Base-by-base conservation (phyloP, 2,797 vertebrate genomes). In the Eospalax fontanierii region DNA sequence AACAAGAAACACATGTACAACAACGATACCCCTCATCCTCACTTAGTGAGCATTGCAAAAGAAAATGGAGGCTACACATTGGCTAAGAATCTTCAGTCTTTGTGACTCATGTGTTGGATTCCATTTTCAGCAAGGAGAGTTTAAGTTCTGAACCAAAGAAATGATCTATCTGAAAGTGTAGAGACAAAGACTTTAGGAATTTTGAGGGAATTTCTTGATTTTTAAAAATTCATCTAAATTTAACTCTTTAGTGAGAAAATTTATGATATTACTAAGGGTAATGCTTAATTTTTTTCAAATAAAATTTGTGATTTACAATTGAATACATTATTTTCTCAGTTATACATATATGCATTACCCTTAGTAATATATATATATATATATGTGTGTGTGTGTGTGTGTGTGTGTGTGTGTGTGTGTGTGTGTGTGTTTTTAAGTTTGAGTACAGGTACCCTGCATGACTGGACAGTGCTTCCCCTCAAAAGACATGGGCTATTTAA, bases 261-360 rank as follows among this genome's bases (percentile, higher is more conserved):
- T 93, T 54, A 93, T 35, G 28, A 76, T 57, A 26, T 95, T 15
- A 38, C 90, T 93, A 54, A 75, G 30, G 46, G 46, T 76, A 89
- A 74, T 87, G 79, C 76, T 84, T 88, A 86, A 89, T 86, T 6
- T 21, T 70, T 92, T 96, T 90, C 78, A 19, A 93, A 87, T 79
- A 68, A 92, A 95, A 95, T 81, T 93, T 59, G 57, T 93, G 57
- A 88, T 95, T 95, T 95, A 94, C n/a, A 94, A 74, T 88, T n/a
- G n/a, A n/a, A n/a, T n/a, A n/a, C n/a, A 96, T 94, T 97, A 96
- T 96, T 97, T 97, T 97, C 92, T 95, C 81, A 96, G 26, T 63
- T 24, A 63, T 63, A 70, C n/a, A n/a, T n/a, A n/a, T n/a, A n/a
- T n/a, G n/a, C n/a, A n/a, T n/a, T n/a, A n/a, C n/a, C n/a, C n/a